Percentiles rank a stretch among this genome's conserved stretches.
These are phyloP conservation scores for Mirza zaza DNA, from an alignment of 2,113 vertebrate genomes.

Conservation along the genomic window DNA sequence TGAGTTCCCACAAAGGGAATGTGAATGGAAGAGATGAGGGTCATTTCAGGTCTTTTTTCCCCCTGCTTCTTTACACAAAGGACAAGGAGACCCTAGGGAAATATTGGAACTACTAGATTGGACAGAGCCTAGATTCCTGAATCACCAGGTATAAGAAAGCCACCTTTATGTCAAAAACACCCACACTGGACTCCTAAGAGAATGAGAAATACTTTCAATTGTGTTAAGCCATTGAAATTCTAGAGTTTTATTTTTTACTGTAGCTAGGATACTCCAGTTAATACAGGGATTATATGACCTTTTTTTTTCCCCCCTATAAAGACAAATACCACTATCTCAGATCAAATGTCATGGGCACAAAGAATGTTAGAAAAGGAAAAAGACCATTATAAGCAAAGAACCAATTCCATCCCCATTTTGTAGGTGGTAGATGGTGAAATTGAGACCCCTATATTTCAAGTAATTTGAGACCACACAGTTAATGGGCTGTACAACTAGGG, in stretches of 20 bases:
- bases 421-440: neutral
- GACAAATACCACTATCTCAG: neutral
- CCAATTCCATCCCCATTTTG: neutral
- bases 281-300: neutral
- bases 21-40: neutral
- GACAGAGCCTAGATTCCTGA: neutral
- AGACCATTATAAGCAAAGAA: neutral
- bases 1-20: neutral
- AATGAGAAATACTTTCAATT: neutral
- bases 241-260: neutral
- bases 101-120: neutral
- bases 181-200: neutral
- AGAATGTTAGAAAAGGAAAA: neutral
- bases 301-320: neutral
- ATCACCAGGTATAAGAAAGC: neutral
- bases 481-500: accelerated
- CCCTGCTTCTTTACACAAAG: neutral
- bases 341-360: neutral
- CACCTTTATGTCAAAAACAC: neutral
- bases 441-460: neutral
- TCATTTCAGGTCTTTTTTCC: neutral
- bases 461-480: neutral
- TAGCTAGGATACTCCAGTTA: neutral
- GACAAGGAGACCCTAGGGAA: neutral
- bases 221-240: neutral